These are phyloP conservation scores for Synanthedon andrenaeformis DNA, from an alignment of 2,888 invertebrate genomes.

Conservation along the genomic window DNA sequence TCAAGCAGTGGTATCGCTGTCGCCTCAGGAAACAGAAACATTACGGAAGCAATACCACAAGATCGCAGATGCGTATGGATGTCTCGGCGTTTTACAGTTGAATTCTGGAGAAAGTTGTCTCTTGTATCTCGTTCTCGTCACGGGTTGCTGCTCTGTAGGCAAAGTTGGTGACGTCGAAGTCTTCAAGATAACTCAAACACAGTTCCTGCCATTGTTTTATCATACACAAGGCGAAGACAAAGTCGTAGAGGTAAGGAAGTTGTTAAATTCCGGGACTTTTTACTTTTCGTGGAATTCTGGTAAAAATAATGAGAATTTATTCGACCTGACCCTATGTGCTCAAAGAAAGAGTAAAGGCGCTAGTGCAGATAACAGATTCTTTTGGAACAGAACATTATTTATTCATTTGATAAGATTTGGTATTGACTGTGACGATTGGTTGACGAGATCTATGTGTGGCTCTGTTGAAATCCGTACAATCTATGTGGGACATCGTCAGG, in stretches of 20 bases:
- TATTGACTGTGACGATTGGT: conserved; percentile 91
- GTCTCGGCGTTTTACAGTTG: conserved; percentile 91
- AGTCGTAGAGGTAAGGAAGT: conserved; percentile 78
- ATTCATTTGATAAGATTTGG: conserved; percentile 93
- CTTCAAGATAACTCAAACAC: conserved; percentile 93
- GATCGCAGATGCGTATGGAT: conserved; percentile 94
- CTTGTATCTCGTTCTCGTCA: conserved; percentile 91
- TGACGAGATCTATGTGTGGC: conserved; percentile 96
- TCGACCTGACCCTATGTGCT: conserved; percentile 95
- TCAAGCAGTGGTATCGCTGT: conserved; percentile 89
- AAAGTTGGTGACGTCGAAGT: conserved; percentile 96
- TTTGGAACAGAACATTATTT: conserved; percentile 98
- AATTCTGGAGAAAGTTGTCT: conserved; percentile 87
- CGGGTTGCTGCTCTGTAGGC: conserved; percentile 96
- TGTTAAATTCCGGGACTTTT: conserved; percentile 97
- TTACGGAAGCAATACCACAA: conserved; percentile 91
- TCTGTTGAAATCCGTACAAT: conserved; percentile 97
- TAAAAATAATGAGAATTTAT: conserved; percentile 59
- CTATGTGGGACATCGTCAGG: conserved; percentile 96
- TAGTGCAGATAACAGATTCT: conserved; percentile 93
- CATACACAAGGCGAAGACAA: conserved; percentile 73
- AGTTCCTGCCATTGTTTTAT: conserved; percentile 88
- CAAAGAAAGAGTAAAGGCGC: conserved; percentile 86
- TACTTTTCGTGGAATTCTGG: conserved; percentile 90
- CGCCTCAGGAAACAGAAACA: conserved; percentile 88